Evolutionary conservation across 1,140 invertebrate species (phyloP), one percentile per base, ranked within the genome.

Genomic region (Caenorhabditis latens): DNA sequence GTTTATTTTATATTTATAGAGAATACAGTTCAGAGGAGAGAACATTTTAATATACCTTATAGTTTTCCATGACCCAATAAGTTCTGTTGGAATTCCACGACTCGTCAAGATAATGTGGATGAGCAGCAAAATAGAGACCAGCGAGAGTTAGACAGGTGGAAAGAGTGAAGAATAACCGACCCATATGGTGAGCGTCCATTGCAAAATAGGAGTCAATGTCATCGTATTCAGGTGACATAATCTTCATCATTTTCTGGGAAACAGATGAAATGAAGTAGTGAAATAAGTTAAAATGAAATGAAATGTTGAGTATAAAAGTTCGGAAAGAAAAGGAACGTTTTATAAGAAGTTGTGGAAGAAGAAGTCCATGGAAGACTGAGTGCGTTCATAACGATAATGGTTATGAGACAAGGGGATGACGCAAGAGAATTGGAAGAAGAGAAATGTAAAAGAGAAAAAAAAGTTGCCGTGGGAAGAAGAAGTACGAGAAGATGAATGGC

Each of bases 351-450:
- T 24, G 40, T 43, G 7, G 46, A 67, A 79, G 43, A 79, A 50
- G 46, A 79, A 50, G n/a, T 50, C 71, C 71, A 50, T 53, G 46
- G 46, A 50, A 24, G n/a, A 50, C n/a, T 24, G 71, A 79, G 21
- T 50, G 71, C 43, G 16, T 79, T 79, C 71, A 79, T 79, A 79
- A 79, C 40, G 71, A 79, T 79, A 79, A 79, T 79, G 71, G 71
- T 24, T 79, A 50, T 50, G 43, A 24, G n/a, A 32, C 43, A 21
- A 50, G 46, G 19, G 46, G 71, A 79, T 79, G 65, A 65, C 84
- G 50, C 65, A 65, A 67, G 50, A 75, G 24, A 55, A 55, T 67
- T 67, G 16, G 84, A 43, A 24, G 13, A 50, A 50, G 16, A 32
- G 24, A 75, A 71, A 24, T 19, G 40, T 7, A 58, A 46, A 24